Evolutionary conservation across 1,140 invertebrate species (phyloP).

Genomic region (Capitella teleta): DNA sequence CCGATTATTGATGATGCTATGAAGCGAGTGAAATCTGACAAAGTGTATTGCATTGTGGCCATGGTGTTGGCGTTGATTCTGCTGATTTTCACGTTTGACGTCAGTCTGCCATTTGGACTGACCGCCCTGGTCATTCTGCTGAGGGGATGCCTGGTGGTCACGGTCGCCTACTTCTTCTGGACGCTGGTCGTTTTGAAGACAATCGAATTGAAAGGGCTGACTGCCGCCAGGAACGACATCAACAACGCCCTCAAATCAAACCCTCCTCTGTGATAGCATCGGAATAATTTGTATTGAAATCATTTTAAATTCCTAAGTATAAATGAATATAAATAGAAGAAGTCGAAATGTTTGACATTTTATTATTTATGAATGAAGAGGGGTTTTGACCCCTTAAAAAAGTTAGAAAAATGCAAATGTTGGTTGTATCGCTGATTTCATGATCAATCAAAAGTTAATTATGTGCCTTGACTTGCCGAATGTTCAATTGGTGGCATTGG

Average conservation of each 20-base stretch:
- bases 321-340: no score
- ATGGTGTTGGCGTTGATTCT: constrained; percentile 17
- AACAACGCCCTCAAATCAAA: constrained; percentile 8
- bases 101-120: constrained; percentile 16
- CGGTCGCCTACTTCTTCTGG: constrained; percentile 37
- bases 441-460: no score
- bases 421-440: no score
- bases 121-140: constrained; percentile 18
- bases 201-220: constrained; percentile 38
- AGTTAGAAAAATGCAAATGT: no score
- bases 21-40: constrained; percentile 15
- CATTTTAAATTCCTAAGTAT: no score
- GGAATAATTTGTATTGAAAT: no score
- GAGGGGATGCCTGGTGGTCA: constrained; percentile 28
- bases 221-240: constrained; percentile 34
- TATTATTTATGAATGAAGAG: no score
- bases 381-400: no score
- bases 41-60: constrained; percentile 15
- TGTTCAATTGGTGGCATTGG: no score
- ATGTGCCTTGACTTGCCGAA: no score
- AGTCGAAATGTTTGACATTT: no score
- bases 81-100: constrained; percentile 11
- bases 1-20: constrained; percentile 18
- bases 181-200: constrained; percentile 34
- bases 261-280: no score